These are phyloP conservation scores for Rhynchophorus ferrugineus DNA, from an alignment of 1,140 invertebrate species.

Conservation along the genomic window DNA sequence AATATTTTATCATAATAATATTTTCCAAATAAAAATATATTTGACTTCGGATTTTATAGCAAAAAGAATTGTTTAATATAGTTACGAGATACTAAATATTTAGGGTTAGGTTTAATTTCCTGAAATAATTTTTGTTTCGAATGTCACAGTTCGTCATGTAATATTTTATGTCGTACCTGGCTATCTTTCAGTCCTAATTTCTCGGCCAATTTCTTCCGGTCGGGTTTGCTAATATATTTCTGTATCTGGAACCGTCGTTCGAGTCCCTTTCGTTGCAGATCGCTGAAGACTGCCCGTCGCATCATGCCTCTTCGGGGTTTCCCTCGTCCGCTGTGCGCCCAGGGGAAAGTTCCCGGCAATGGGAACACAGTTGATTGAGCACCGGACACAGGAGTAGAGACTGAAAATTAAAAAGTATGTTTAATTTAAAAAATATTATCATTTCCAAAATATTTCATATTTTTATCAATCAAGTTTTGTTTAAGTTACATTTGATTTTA, in stretches of 20 bases:
- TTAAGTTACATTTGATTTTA: too few species aligned
- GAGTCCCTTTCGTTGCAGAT: conserved; percentile 86
- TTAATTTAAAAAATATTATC: too few species aligned
- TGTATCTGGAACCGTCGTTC: conserved; percentile 95
- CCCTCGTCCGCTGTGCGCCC: conserved; percentile 68
- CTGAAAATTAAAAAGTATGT: conserved; percentile 14
- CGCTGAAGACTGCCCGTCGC: conserved; percentile 84
- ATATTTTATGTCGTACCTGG: conserved; percentile 53
- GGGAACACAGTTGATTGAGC: conserved; percentile 54
- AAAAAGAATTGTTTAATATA: too few species aligned
- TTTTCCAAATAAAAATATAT: too few species aligned
- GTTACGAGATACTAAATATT: too few species aligned
- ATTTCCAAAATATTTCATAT: too few species aligned
- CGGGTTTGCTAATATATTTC: conserved; percentile 96
- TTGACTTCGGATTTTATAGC: too few species aligned
- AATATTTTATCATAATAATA: too few species aligned
- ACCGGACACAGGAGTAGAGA: conserved; percentile 35
- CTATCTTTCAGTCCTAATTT: conserved; percentile 92
- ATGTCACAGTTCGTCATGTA: neutral
- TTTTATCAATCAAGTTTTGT: too few species aligned
- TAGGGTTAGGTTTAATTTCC: too few species aligned
- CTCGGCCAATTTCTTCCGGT: conserved; percentile 91
- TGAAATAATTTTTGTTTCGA: too few species aligned
- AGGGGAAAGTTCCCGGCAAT: conserved; percentile 64
- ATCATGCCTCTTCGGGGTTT: conserved; percentile 91